phyloP scores from a whole-genome alignment of 2,888 invertebrate species.

The Tridacna crocea region DNA sequence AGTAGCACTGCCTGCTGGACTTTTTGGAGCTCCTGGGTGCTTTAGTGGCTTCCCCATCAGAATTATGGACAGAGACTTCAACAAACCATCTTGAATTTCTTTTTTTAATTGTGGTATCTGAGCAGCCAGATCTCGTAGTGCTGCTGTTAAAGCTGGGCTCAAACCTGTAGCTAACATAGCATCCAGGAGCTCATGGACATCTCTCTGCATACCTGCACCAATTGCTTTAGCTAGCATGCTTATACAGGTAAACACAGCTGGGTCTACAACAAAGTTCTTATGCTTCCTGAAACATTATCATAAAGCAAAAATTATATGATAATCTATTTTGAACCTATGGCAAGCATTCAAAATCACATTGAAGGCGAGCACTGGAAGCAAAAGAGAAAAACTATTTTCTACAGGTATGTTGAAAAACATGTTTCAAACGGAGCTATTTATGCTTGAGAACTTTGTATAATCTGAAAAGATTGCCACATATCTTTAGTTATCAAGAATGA shows the following conservation, averaged over 20 bases:
- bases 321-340: neutral
- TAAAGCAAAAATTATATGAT: neutral
- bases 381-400: too few species aligned
- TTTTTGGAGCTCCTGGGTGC: slow-evolving; percentile 85
- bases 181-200: slow-evolving; percentile 91
- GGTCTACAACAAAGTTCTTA: slow-evolving; percentile 88
- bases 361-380: too few species aligned
- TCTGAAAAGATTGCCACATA: too few species aligned
- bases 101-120: slow-evolving; percentile 94
- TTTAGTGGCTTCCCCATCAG: slow-evolving; percentile 94
- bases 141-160: slow-evolving; percentile 94
- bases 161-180: slow-evolving; percentile 96
- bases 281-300: slow-evolving; percentile 87
- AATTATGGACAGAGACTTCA: slow-evolving; percentile 95
- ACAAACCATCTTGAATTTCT: slow-evolving; percentile 95
- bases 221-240: slow-evolving; percentile 95
- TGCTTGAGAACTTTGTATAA: too few species aligned
- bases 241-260: slow-evolving; percentile 96
- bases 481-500: too few species aligned
- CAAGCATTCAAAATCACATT: neutral
- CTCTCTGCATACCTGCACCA: slow-evolving; percentile 87
- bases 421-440: too few species aligned
- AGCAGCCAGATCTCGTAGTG: slow-evolving; percentile 94
- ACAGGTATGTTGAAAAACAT: too few species aligned
- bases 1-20: slow-evolving; percentile 57